A percentile compares a stretch with the other conserved stretches of the same genome.
Evolutionary conservation across 2,797 vertebrate genomes (phyloP).

Genomic region (Acanthis flammea): DNA sequence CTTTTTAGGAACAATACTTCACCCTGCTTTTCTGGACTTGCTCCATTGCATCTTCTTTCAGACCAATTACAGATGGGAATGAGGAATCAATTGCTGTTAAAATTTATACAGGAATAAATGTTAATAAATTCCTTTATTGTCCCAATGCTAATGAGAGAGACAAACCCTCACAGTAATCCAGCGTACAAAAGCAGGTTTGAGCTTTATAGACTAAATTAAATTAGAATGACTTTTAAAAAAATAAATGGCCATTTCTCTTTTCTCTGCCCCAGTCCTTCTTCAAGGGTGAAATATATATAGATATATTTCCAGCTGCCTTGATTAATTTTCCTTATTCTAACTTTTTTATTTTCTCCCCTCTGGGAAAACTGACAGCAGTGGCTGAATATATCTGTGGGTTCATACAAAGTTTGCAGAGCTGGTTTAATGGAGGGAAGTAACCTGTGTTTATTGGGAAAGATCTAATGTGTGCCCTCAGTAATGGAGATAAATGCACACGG

Average conservation of each 20-base stretch:
- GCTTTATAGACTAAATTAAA: conserved; percentile 23
- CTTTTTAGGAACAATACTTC: neutral
- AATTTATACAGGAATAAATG: conserved; percentile 33
- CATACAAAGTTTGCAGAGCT: neutral
- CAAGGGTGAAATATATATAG: accelerated
- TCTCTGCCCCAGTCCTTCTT: neutral
- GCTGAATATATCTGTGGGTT: neutral
- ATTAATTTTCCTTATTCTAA: neutral
- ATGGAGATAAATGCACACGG: neutral
- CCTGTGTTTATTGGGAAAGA: neutral
- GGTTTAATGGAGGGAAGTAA: neutral
- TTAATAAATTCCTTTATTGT: neutral
- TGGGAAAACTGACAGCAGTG: neutral
- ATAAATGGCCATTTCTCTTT: neutral
- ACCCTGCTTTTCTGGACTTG: neutral
- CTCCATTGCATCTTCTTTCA: neutral
- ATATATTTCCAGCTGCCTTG: neutral
- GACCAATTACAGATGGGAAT: neutral
- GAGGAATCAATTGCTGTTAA: neutral
- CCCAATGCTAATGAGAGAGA: neutral
- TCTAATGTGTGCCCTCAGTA: neutral
- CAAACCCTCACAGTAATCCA: neutral
- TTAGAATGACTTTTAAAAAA: conserved; percentile 5
- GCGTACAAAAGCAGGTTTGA: neutral
- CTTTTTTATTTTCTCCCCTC: neutral